Conservation (phyloP, 2,797 vertebrate species). For the Todus mexicanus region DNA sequence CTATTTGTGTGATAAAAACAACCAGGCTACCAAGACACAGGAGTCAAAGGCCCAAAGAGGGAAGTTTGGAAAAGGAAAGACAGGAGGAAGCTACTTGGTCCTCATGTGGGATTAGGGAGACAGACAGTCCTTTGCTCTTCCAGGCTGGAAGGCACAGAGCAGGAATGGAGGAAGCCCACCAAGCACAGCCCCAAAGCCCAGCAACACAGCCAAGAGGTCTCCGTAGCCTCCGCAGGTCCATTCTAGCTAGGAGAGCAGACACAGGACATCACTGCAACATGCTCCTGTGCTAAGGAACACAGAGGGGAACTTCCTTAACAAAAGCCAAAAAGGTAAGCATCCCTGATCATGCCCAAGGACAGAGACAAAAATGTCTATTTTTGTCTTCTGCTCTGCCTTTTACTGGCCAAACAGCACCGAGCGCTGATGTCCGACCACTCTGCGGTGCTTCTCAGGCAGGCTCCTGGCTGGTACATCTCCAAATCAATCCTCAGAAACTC, state of each 20-base stretch:
- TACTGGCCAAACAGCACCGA: background rate
- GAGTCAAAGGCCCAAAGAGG: background rate
- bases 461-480: background rate
- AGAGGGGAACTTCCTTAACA: background rate
- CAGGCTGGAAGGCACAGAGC: background rate
- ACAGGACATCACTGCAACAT: background rate
- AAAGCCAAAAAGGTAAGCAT: background rate
- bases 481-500: background rate
- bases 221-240: background rate
- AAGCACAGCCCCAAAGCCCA: background rate
- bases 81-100: background rate
- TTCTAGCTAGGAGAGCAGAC: background rate
- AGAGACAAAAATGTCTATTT: background rate
- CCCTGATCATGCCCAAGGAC: background rate
- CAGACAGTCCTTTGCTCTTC: background rate
- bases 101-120: background rate
- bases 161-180: background rate
- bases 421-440: rapidly evolving
- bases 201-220: background rate
- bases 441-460: background rate
- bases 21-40: background rate
- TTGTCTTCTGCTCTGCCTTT: background rate
- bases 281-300: background rate
- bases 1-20: background rate
- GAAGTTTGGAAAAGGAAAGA: background rate